Base-by-base conservation (phyloP, 2,888 invertebrate species). In the Epirrhoe tristata region DNA sequence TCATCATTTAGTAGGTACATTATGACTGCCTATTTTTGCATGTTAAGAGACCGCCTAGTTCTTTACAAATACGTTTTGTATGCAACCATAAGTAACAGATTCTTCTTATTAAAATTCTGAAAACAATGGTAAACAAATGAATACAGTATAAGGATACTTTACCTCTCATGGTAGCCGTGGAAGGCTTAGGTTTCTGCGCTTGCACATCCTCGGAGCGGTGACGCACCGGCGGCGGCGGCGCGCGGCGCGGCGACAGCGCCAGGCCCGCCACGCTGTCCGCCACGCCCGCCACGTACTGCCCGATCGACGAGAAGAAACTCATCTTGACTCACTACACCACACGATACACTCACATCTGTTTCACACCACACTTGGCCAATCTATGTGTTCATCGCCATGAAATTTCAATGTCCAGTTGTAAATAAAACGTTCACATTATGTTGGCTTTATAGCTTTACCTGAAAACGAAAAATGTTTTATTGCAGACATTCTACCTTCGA, bases 301-400 rank as follows among this genome's bases (percentile, higher is more conserved):
- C 96, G 79, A 97, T 91, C 50, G 97, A 97, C 86, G 96, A 96
- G 87, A 97, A 96, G 94, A 97, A 97, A 94, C 97, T 97, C 97
- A 97, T 97, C 67, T 79, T 74, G 63, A 57, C 74, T 63, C 76
- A 77, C 77, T 66, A 76, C 77, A 79, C 72, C 68, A 51, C 46
- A 17, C 51, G 63, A 67, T 58, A 65, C 70, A 69, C 72, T 74
- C 77, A 74, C 82, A 81, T 81, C 71, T 74, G 76, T 67, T 71
- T 67, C 56, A 63, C 69, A 61, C 56, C 14, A 57, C 52, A 56
- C 57, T 66, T 48, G 24, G n/a, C 52, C 39, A 53, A n/a, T 7
- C 6, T 52, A 63, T 55, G 71, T 55, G 58, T 12, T 56, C 1
- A 64, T 59, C 58, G 67, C 52, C 71, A 71, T 71, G 12, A 12